Evolutionary conservation across 2,888 invertebrate species (phyloP).

Genomic region (Rotaria magnacalcarata): DNA sequence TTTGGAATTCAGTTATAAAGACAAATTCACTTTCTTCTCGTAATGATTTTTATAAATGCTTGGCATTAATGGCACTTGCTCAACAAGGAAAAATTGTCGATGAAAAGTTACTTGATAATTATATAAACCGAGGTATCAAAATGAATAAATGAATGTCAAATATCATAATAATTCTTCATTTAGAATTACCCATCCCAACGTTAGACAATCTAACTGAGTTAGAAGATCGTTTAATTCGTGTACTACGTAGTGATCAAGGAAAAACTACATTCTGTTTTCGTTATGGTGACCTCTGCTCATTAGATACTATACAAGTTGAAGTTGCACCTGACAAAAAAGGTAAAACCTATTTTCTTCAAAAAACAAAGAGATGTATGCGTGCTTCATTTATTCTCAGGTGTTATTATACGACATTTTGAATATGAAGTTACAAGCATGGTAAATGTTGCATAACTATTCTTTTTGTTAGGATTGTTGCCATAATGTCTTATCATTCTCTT

Average conservation of each 20-base stretch:
- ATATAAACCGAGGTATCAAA: slow-evolving; percentile 55
- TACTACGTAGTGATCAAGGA: slow-evolving; percentile 53
- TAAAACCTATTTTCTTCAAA: slow-evolving; percentile 46
- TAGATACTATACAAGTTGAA: slow-evolving; percentile 58
- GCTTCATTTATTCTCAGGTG: slow-evolving; percentile 42
- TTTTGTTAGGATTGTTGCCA: background rate
- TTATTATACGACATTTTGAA: slow-evolving; percentile 59
- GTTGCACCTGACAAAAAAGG: slow-evolving; percentile 61
- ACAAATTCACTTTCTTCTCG: slow-evolving; percentile 56
- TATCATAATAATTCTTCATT: slow-evolving; percentile 39
- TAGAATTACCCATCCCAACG: slow-evolving; percentile 58
- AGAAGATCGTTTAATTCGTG: slow-evolving; percentile 51
- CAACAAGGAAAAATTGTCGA: slow-evolving; percentile 59
- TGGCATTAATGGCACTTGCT: slow-evolving; percentile 58
- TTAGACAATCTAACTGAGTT: slow-evolving; percentile 57
- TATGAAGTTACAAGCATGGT: slow-evolving; percentile 60
- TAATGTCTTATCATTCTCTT: background rate
- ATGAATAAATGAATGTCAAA: no score
- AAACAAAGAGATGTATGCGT: no score
- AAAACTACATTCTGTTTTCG: slow-evolving; percentile 56
- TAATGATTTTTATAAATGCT: slow-evolving; percentile 59
- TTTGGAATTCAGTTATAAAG: slow-evolving; percentile 58
- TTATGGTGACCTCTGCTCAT: slow-evolving; percentile 54
- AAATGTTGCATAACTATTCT: slow-evolving; percentile 34
- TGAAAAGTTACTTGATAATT: slow-evolving; percentile 57